Percentiles rank a stretch among this genome's conserved stretches.
phyloP scores from a whole-genome alignment of 1,140 invertebrate species.

The Hylyphantes graminicola region DNA sequence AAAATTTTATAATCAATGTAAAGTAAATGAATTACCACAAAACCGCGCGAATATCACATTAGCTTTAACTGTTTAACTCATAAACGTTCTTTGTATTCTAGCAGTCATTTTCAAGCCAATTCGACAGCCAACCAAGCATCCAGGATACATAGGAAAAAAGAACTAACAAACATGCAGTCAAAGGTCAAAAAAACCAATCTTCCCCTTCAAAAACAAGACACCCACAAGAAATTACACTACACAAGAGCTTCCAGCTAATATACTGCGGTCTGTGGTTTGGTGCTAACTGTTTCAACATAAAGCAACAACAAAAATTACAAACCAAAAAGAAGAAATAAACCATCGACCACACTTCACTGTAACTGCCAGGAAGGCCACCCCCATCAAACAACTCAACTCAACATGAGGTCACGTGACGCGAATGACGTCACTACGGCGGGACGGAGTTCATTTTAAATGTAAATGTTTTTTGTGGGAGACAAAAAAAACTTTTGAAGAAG shows the following conservation, averaged over 20 bases:
- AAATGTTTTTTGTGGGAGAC: too few relatives aligned
- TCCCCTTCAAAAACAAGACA: too few relatives aligned
- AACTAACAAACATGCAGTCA: constrained; percentile 6
- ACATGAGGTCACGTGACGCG: neutral
- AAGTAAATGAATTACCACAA: too few relatives aligned
- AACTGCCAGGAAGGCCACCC: constrained; percentile 39
- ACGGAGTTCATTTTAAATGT: too few relatives aligned
- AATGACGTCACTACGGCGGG: too few relatives aligned
- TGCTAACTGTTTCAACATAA: constrained; percentile 46
- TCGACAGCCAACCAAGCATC: constrained; percentile 27
- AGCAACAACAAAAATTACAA: too few relatives aligned
- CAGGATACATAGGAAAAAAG: constrained; percentile 48
- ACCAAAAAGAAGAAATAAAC: constrained; percentile 35
- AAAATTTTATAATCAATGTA: too few relatives aligned
- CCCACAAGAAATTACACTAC: constrained; percentile 5
- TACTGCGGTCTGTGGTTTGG: constrained; percentile 39
- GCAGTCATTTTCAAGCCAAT: constrained; percentile 46
- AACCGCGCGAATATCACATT: too few relatives aligned
- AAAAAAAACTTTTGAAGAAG: neutral
- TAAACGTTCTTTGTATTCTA: neutral
- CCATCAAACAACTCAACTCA: neutral
- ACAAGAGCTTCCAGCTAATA: constrained; percentile 55
- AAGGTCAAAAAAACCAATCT: too few relatives aligned
- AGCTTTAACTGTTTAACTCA: neutral
- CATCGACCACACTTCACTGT: constrained; percentile 52